These are phyloP conservation scores for Elephantulus edwardii DNA, from an alignment of 2,113 vertebrate species.

Conservation along the genomic window DNA sequence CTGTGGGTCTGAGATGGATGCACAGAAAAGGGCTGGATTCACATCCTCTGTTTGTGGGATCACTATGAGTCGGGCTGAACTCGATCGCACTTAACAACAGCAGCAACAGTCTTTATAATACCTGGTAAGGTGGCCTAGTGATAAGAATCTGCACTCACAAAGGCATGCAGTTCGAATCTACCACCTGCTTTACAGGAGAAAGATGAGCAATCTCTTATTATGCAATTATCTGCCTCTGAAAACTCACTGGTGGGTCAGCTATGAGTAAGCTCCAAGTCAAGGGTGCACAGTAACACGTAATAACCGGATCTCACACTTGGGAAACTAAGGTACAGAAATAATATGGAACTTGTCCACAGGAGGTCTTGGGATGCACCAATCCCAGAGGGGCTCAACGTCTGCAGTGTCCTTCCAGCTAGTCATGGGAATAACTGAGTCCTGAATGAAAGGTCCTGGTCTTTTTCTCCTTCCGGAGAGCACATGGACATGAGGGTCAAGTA, in stretches of 20 bases:
- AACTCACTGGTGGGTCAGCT: too few species aligned
- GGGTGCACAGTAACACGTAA: too few species aligned
- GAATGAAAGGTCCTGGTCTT: background rate
- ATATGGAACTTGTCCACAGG: background rate
- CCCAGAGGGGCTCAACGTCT: background rate
- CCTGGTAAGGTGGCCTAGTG: too few species aligned
- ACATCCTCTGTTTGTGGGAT: background rate
- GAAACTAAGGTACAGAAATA: background rate
- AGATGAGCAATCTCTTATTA: too few species aligned
- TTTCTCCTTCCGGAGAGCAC: background rate
- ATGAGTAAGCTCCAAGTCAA: too few species aligned
- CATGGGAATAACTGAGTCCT: background rate
- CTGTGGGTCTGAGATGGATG: too few species aligned
- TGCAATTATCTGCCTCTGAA: too few species aligned
- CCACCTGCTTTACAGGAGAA: too few species aligned
- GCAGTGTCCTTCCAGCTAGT: background rate
- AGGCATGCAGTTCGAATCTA: too few species aligned
- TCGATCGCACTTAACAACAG: background rate
- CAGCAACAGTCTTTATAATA: too few species aligned
- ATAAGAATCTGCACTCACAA: too few species aligned
- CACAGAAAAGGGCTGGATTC: too few species aligned
- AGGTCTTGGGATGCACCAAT: background rate
- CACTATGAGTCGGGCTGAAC: background rate
- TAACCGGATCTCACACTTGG: background rate
- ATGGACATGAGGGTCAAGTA: background rate